Base-by-base conservation (phyloP, 2,797 vertebrate genomes). In the Schizothorax lantsangensis region DNA sequence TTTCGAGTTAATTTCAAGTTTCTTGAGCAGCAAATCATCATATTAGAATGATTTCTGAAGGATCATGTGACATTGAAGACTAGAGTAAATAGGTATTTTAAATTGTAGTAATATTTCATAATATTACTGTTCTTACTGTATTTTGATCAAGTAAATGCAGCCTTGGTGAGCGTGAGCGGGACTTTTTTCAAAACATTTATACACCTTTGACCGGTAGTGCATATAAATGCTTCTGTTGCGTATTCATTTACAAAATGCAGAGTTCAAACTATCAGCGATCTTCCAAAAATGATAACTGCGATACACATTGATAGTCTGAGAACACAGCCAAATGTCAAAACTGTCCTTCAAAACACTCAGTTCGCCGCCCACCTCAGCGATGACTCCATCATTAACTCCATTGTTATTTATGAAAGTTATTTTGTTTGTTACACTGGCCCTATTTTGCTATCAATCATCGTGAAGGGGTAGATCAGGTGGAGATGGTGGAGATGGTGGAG, bases 381-480 rank as follows among this genome's bases (percentile, higher is more conserved):
- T 71, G 77, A 71, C 38, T 87, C 73, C 83, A 86, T 88, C 87
- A 84, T 87, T 90, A 89, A 85, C 80, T 86, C 57, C 40, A 79
- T 83, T 85, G 88, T 89, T 89, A 89, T 90, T 89, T 87, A 90
- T 90, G 80, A 81, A 57, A 81, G 84, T 88, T 81, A 90, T 89
- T 88, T 59, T 88, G 85, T 90, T 88, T 81, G 74, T 86, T 87
- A 88, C 84, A 52, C 84, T 73, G 64, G 73, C 57, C 69, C 66
- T 78, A 87, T 88, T 88, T 89, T 75, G 47, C 87, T 72, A 85
- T 89, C 88, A 79, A 73, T 90, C 85, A 89, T 57, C 21, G 2
- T 62, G 82, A 78, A 88, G 81, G 72, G 43, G 15, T 38, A 83
- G 78, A 83, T 85, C 81, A 81, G 88, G 72, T 81, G 79, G 69